Conservation (phyloP, 2,888 invertebrate species). For the Drosophila ustulata region DNA sequence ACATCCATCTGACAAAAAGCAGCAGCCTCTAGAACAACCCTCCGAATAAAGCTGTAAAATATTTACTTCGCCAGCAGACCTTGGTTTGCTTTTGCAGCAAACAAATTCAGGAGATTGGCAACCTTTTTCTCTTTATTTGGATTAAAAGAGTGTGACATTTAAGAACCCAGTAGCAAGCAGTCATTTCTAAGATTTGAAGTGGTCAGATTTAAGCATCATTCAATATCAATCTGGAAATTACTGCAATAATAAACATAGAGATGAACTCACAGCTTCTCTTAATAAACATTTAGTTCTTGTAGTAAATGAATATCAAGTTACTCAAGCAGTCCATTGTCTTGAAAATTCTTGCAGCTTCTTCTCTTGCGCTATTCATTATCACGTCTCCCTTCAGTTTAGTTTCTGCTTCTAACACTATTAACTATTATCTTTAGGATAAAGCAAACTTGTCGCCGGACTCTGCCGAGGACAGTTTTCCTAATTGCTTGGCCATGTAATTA, state of each 20-base stretch:
- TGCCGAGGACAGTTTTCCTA: constrained; percentile 64
- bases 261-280: background rate
- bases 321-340: constrained; percentile 1
- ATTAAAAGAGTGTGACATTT: constrained; percentile 7
- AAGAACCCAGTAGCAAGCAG: background rate
- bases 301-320: constrained; percentile 1
- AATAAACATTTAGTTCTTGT: background rate
- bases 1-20: background rate
- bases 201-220: background rate
- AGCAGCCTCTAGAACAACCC: background rate
- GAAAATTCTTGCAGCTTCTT: background rate
- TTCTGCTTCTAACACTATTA: constrained; percentile 52
- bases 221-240: background rate
- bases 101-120: background rate
- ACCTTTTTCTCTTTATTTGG: constrained; percentile 1
- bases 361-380: constrained; percentile 17
- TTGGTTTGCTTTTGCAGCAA: constrained; percentile 7
- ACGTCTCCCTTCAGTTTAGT: constrained; percentile 7
- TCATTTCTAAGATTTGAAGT: background rate
- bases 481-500: constrained; percentile 69
- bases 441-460: constrained; percentile 49
- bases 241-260: background rate
- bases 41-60: constrained; percentile 13
- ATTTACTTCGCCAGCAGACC: constrained; percentile 7
- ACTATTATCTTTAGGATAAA: constrained; percentile 59